phyloP scores from a whole-genome alignment of 2,888 invertebrate genomes.

The Ceriagrion tenellum region DNA sequence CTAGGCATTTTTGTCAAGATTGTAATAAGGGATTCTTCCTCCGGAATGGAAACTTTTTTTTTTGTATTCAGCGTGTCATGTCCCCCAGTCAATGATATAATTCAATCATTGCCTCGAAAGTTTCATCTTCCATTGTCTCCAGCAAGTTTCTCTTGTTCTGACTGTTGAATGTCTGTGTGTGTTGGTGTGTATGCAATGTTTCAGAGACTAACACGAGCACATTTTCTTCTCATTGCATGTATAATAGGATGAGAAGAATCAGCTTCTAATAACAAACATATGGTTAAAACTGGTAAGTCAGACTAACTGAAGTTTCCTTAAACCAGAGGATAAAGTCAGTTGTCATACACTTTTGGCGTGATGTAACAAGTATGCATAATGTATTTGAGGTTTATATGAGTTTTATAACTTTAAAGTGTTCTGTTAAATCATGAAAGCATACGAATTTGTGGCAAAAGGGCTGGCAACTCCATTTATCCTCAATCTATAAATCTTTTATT shows the following conservation, averaged over 20 bases:
- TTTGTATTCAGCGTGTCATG: neutral
- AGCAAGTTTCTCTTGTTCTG: slow-evolving; percentile 45
- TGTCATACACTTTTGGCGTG: slow-evolving; percentile 14
- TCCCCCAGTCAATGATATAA: neutral
- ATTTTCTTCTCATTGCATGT: slow-evolving; percentile 78
- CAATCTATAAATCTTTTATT: slow-evolving; percentile 63
- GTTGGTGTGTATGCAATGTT: slow-evolving; percentile 71
- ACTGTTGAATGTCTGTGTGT: slow-evolving; percentile 68
- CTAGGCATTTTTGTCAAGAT: neutral
- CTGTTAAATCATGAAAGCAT: slow-evolving; percentile 5
- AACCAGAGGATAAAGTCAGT: slow-evolving; percentile 71
- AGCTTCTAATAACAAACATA: slow-evolving; percentile 97
- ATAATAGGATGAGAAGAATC: slow-evolving; percentile 95
- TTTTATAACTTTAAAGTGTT: neutral
- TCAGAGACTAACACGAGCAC: slow-evolving; percentile 72
- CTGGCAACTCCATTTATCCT: slow-evolving; percentile 65
- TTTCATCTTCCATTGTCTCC: neutral
- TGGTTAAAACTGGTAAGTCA: slow-evolving; percentile 97
- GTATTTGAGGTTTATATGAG: neutral
- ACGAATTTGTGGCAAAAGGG: neutral
- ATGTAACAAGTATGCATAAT: neutral
- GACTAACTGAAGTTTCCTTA: slow-evolving; percentile 71
- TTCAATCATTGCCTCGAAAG: neutral
- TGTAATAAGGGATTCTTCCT: neutral
- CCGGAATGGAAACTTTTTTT: neutral